phyloP scores from a whole-genome alignment of 2,797 vertebrate species.

The Schizopygopsis pylzovi region DNA sequence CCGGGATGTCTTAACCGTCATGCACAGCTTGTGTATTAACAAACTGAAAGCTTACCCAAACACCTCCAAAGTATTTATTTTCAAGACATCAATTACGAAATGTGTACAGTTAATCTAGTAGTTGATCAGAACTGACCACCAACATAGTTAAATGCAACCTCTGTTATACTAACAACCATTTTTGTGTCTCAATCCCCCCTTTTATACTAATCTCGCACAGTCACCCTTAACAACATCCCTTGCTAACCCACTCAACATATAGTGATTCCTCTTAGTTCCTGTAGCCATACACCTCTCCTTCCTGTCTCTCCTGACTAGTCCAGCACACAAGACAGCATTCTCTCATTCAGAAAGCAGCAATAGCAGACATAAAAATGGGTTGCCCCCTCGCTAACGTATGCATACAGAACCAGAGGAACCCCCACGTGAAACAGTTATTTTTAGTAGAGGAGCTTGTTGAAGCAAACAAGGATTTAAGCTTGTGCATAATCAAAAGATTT shows the following conservation, averaged over 20 bases:
- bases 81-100: conserved; percentile 45
- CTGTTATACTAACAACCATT: conserved; percentile 67
- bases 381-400: conserved; percentile 55
- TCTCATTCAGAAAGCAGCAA: conserved; percentile 53
- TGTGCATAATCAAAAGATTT: conserved; percentile 49
- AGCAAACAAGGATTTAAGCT: conserved; percentile 20
- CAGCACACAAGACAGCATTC: conserved; percentile 43
- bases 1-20: conserved; percentile 44
- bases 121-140: conserved; percentile 56
- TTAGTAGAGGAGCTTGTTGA: conserved; percentile 22
- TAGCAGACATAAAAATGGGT: conserved; percentile 79
- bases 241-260: conserved; percentile 67
- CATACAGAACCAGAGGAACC: conserved; percentile 40
- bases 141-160: conserved; percentile 50
- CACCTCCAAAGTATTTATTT: conserved; percentile 37
- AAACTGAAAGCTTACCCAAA: conserved; percentile 48
- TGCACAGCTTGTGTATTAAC: conserved; percentile 62
- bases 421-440: conserved; percentile 29
- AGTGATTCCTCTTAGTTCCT: conserved; percentile 65
- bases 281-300: conserved; percentile 48
- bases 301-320: conserved; percentile 46
- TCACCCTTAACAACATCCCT: conserved; percentile 66
- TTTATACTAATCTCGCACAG: conserved; percentile 64
- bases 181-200: conserved; percentile 68
- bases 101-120: conserved; percentile 36